These are phyloP conservation scores for Hetaerina titia DNA, from an alignment of 2,888 invertebrate species.

Conservation along the genomic window DNA sequence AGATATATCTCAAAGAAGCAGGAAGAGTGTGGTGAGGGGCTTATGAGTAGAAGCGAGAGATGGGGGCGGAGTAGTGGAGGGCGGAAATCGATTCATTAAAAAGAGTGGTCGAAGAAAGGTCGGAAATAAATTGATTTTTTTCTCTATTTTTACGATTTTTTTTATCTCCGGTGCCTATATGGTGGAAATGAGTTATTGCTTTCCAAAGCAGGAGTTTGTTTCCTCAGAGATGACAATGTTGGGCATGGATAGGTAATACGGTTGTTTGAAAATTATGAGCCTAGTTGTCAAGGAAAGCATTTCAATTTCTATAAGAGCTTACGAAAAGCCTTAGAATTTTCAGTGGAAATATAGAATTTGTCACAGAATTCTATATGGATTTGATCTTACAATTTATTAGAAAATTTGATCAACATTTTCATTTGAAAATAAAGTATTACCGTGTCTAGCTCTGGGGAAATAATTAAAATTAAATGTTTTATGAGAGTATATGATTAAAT, in stretches of 20 bases:
- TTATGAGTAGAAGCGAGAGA: not conserved
- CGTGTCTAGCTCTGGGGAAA: too few relatives aligned
- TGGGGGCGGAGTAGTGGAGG: not conserved
- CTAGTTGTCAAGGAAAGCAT: not conserved
- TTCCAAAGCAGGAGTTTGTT: not conserved
- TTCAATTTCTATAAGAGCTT: not conserved
- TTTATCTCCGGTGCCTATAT: not conserved
- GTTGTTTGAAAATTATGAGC: not conserved
- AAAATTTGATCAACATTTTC: too few relatives aligned
- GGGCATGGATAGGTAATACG: not conserved
- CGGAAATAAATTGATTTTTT: conserved; percentile 8
- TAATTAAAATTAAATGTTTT: too few relatives aligned
- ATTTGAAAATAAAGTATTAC: too few relatives aligned
- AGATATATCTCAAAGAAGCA: not conserved
- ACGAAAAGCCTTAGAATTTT: too few relatives aligned
- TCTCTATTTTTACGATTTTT: not conserved
- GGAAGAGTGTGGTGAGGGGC: not conserved
- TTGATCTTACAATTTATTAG: too few relatives aligned
- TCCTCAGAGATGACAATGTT: not conserved
- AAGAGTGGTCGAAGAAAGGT: conserved; percentile 12
- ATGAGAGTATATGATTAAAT: too few relatives aligned
- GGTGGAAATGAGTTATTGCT: not conserved
- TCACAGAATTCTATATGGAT: too few relatives aligned
- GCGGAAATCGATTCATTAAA: conserved; percentile 41
- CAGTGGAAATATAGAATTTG: too few relatives aligned